A percentile compares a stretch with the other conserved stretches of the same genome.
These are phyloP conservation scores for Rhinophrynus dorsalis DNA, from an alignment of 2,797 vertebrate species.

Conservation along the genomic window DNA sequence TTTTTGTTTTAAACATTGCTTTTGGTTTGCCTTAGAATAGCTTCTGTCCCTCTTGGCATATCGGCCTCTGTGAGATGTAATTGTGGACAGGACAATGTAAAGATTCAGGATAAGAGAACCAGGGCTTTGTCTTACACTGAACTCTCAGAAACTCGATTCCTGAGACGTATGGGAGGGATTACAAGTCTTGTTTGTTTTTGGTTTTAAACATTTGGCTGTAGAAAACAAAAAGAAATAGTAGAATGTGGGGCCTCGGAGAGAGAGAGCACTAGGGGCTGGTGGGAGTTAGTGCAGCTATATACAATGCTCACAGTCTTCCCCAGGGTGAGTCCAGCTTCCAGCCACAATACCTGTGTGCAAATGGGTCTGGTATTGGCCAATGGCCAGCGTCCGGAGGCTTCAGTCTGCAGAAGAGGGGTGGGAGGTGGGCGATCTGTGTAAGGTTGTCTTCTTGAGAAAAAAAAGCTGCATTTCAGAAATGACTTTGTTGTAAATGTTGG, in stretches of 20 bases:
- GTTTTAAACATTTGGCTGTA: conserved; percentile 18
- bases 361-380: conserved; percentile 55
- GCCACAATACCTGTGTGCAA: conserved; percentile 29
- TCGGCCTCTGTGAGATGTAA: background rate
- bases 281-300: background rate
- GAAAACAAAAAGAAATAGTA: conserved; percentile 1
- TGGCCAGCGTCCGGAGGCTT: conserved; percentile 60
- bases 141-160: conserved; percentile 37
- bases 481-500: conserved; percentile 50
- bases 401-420: conserved; percentile 41
- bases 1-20: no score
- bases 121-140: conserved; percentile 14
- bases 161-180: conserved; percentile 21
- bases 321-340: background rate
- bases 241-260: conserved; percentile 42
- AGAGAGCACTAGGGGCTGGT: conserved; percentile 1
- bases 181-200: conserved; percentile 10
- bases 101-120: background rate
- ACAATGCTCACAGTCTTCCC: conserved; percentile 30
- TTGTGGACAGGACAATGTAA: background rate
- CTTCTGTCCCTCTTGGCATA: no score
- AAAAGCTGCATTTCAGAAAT: no score
- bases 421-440: conserved; percentile 51
- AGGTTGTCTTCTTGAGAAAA: no score
- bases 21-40: no score